Evolutionary conservation across 2,888 invertebrate species (phyloP).

Genomic region (Smittia sp.): DNA sequence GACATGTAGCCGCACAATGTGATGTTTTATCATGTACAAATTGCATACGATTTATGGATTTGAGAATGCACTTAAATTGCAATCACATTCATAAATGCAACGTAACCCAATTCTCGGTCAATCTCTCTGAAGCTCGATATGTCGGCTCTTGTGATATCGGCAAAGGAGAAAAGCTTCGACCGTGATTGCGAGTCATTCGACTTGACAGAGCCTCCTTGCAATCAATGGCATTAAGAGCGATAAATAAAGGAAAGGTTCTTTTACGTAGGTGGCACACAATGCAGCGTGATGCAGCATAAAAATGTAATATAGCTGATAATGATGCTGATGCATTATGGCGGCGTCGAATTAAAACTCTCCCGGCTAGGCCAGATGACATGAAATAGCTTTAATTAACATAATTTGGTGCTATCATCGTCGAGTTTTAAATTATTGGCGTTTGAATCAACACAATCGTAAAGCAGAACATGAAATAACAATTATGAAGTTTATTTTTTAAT

Average conservation of each 20-base stretch:
- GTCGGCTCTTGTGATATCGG: background rate
- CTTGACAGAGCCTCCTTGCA: background rate
- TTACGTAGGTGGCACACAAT: constrained; percentile 17
- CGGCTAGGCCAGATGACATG: background rate
- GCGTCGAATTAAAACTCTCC: background rate
- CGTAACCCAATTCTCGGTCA: background rate
- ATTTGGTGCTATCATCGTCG: background rate
- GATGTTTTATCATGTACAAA: constrained; percentile 30
- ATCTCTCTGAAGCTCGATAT: background rate
- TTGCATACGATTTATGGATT: constrained; percentile 36
- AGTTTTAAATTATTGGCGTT: background rate
- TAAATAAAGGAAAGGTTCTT: background rate
- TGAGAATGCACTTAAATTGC: constrained; percentile 29
- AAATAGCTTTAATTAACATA: constrained; percentile 24
- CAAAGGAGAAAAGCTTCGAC: constrained; percentile 5
- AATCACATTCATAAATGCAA: constrained; percentile 17
- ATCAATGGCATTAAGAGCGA: constrained; percentile 2
- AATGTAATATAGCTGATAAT: background rate
- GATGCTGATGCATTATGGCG: background rate
- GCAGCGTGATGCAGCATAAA: background rate
- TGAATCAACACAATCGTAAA: constrained; percentile 10
- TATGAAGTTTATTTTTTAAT: too few species aligned
- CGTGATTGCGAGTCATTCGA: background rate
- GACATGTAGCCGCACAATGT: constrained; percentile 16
- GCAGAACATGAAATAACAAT: background rate